Conservation (phyloP, 2,113 vertebrate genomes). For the Drymodes brunneopygia region DNA sequence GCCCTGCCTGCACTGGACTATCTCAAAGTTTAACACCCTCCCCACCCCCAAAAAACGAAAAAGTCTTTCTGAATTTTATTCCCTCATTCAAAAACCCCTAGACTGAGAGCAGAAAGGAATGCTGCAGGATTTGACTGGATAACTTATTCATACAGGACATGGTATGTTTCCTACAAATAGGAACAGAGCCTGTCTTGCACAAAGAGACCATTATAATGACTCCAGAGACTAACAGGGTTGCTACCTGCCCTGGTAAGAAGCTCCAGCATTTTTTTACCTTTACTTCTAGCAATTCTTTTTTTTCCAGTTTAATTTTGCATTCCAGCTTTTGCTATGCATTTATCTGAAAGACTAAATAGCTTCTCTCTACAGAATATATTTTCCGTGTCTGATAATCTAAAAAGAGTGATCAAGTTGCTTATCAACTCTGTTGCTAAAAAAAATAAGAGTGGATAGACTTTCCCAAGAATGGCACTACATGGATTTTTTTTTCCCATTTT, state of each 20-base stretch:
- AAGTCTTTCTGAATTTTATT: not conserved
- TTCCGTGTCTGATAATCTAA: not conserved
- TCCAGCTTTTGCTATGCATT: not conserved
- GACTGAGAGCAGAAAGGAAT: not conserved
- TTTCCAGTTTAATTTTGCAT: not conserved
- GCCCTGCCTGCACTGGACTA: fast-evolving
- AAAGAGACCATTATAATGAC: not conserved
- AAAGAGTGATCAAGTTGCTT: not conserved
- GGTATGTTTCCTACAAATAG: not conserved
- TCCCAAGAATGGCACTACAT: not conserved
- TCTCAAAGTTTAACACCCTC: not conserved
- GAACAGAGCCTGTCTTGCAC: not conserved
- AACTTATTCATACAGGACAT: not conserved
- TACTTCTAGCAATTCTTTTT: not conserved
- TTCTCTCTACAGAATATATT: not conserved
- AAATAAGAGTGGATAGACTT: not conserved
- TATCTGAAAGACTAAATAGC: not conserved
- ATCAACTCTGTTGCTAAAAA: not conserved
- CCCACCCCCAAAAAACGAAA: not conserved
- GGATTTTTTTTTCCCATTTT: not conserved
- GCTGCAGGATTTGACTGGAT: not conserved
- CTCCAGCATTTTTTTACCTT: not conserved
- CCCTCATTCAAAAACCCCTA: not conserved
- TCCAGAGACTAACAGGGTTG: not conserved
- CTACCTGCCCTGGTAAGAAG: not conserved